These are phyloP conservation scores for Eretmocerus hayati DNA, from an alignment of 2,888 invertebrate genomes.

Conservation along the genomic window DNA sequence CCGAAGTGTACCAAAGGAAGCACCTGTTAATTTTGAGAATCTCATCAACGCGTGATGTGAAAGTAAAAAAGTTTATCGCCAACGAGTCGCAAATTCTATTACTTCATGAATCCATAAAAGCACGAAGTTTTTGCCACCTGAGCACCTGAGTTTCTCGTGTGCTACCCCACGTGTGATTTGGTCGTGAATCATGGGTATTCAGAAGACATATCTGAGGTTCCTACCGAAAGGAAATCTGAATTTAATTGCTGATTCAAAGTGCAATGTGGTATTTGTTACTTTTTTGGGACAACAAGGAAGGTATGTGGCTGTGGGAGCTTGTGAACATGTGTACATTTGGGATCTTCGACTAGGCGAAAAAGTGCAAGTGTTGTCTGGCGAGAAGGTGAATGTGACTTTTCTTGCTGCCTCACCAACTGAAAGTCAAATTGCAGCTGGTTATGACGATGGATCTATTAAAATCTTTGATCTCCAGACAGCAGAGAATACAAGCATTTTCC, in stretches of 20 bases:
- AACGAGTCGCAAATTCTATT: no score
- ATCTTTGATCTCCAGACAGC: constrained; percentile 71
- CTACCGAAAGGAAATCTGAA: constrained; percentile 78
- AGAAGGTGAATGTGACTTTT: constrained; percentile 71
- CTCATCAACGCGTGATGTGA: no score
- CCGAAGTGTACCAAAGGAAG: no score
- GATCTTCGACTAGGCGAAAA: constrained; percentile 81
- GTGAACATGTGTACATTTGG: constrained; percentile 91
- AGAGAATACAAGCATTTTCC: constrained; percentile 65
- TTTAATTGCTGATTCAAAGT: constrained; percentile 72
- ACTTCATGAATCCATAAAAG: no score
- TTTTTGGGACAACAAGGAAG: constrained; percentile 71
- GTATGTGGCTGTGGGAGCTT: constrained; percentile 84
- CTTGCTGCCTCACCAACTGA: constrained; percentile 71
- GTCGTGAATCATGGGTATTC: constrained; percentile 90
- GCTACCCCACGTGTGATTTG: no score
- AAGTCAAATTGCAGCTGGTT: constrained; percentile 81
- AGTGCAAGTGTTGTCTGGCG: constrained; percentile 73
- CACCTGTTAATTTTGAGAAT: no score
- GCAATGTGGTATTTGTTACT: constrained; percentile 75
- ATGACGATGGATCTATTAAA: constrained; percentile 80
- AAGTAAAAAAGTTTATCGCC: no score
- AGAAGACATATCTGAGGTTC: constrained; percentile 91
- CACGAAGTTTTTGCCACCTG: no score
- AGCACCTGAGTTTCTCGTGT: no score